These are phyloP conservation scores for Zosterops japonicus DNA, from an alignment of 2,113 vertebrate species.

Conservation along the genomic window DNA sequence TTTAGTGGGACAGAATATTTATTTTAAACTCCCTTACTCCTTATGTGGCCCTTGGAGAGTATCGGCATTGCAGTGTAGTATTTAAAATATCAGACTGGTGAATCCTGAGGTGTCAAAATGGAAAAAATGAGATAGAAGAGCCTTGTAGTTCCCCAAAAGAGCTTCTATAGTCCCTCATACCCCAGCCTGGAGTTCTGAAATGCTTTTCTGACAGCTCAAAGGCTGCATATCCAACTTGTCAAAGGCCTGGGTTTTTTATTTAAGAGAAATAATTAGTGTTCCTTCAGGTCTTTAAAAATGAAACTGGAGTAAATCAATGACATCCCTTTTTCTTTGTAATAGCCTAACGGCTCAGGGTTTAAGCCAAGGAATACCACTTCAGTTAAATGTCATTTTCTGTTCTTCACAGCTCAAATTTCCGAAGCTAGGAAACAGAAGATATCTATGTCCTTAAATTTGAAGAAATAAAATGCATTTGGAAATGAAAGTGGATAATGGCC, in stretches of 20 bases:
- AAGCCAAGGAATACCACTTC: neutral
- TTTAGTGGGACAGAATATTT: neutral
- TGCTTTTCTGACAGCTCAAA: neutral
- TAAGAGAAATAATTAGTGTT: neutral
- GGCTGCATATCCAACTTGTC: neutral
- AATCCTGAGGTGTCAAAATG: neutral
- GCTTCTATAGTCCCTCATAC: neutral
- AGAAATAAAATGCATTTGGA: neutral
- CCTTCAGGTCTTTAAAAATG: neutral
- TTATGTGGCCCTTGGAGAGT: neutral
- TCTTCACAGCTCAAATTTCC: neutral
- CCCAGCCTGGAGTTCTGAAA: neutral
- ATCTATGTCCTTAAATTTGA: neutral
- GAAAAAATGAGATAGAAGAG: neutral
- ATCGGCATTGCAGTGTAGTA: accelerated
- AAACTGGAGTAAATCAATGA: neutral
- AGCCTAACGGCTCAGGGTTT: neutral
- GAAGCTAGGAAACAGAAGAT: neutral
- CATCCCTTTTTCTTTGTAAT: neutral
- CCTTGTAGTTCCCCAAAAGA: neutral
- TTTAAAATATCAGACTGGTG: neutral
- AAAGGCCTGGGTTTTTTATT: neutral
- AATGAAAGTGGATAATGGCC: neutral
- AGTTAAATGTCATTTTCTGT: neutral
- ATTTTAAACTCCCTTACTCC: neutral